Percentiles rank a stretch among this genome's conserved stretches.
Conservation (phyloP, 2,113 vertebrate species). For the Semnornis frantzii region DNA sequence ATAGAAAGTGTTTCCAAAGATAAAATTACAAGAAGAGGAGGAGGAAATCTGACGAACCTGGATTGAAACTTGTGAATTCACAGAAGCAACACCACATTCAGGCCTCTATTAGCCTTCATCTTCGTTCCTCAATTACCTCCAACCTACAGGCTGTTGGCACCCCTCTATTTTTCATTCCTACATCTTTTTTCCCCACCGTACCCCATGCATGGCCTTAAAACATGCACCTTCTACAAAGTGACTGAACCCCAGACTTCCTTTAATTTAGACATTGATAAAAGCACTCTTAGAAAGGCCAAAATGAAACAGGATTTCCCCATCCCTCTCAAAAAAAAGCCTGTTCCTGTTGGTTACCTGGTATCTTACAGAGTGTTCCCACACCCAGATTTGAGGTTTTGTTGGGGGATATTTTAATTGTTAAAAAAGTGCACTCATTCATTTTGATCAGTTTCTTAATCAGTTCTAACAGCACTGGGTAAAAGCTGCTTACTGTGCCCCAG, state of each 20-base stretch:
- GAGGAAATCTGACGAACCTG: not conserved
- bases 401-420: not conserved
- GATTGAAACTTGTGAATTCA: not conserved
- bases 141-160: not conserved
- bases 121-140: not conserved
- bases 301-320: fast-evolving
- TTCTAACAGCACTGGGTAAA: not conserved
- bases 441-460: not conserved
- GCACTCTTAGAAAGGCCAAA: not conserved
- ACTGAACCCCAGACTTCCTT: not conserved
- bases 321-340: no score
- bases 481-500: not conserved
- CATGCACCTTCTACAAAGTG: not conserved
- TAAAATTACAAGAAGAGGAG: not conserved
- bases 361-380: not conserved
- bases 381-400: not conserved
- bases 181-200: not conserved
- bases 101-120: not conserved
- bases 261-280: not conserved
- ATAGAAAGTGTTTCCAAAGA: not conserved
- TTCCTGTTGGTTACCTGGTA: not conserved
- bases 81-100: not conserved
- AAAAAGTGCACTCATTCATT: not conserved
- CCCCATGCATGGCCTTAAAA: not conserved
- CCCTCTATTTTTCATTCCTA: not conserved